Evolutionary conservation across 2,888 invertebrate genomes (phyloP).

Genomic region (Labia minor): DNA sequence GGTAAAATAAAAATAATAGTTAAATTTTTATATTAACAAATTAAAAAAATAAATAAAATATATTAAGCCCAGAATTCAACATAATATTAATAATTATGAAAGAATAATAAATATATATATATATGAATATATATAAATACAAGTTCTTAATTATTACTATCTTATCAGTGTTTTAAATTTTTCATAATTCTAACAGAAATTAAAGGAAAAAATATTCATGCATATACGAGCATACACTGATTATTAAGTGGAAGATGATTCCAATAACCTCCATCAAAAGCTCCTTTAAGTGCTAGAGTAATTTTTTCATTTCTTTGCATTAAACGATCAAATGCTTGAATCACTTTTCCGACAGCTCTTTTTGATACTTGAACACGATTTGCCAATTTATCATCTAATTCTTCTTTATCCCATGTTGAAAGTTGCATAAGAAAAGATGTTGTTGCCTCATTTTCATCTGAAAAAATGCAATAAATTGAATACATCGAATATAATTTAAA

Average conservation of each 20-base stretch:
- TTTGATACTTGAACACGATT: conserved; percentile 94
- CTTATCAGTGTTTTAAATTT: no score
- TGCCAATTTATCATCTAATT: conserved; percentile 88
- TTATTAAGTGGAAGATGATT: conserved; percentile 25
- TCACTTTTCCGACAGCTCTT: conserved; percentile 89
- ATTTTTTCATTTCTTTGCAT: conserved; percentile 94
- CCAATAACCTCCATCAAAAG: conserved; percentile 52
- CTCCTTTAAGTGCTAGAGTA: conserved; percentile 74
- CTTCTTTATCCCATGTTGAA: conserved; percentile 96
- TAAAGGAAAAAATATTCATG: neutral
- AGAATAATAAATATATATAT: no score
- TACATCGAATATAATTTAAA: no score
- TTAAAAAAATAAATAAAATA: no score
- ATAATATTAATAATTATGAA: no score
- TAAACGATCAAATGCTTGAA: conserved; percentile 90
- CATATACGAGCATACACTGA: conserved; percentile 23
- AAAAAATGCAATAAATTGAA: conserved; percentile 30
- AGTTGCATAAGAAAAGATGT: conserved; percentile 91
- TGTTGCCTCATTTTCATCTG: conserved; percentile 92
- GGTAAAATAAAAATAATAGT: no score
- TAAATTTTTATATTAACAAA: no score
- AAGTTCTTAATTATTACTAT: no score
- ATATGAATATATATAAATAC: no score
- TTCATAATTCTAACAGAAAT: neutral
- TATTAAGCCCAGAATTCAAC: no score